Percentiles rank a stretch among this genome's conserved stretches.
These are phyloP conservation scores for Epinephelus fuscoguttatus DNA, from an alignment of 2,113 vertebrate genomes.

Conservation along the genomic window DNA sequence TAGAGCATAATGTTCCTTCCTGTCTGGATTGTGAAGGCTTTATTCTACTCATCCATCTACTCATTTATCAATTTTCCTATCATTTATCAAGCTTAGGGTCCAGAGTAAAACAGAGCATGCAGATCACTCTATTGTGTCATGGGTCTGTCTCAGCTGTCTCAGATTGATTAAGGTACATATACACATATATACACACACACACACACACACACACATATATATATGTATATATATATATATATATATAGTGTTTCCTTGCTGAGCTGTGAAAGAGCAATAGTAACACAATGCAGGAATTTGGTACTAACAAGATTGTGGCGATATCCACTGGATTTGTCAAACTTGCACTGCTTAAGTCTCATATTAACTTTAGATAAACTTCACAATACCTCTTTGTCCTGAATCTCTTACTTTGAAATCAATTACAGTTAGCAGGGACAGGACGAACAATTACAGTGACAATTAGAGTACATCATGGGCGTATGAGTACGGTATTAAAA, in stretches of 20 bases:
- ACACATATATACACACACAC: no score
- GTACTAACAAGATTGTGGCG: background rate
- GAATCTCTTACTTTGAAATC: background rate
- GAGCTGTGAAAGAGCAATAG: background rate
- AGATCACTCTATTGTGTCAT: background rate
- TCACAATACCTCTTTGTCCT: background rate
- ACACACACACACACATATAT: no score
- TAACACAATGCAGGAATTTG: background rate
- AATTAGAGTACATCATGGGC: background rate
- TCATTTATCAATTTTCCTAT: background rate
- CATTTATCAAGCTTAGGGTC: background rate
- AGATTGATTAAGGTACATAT: no score
- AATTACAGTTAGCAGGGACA: background rate
- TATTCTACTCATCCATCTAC: background rate
- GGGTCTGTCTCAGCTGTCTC: background rate
- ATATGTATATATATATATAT: no score
- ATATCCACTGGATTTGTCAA: constrained; percentile 12
- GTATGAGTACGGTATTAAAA: background rate
- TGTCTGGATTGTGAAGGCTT: background rate
- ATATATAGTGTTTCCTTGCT: background rate
- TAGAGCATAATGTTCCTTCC: background rate
- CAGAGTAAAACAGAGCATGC: background rate
- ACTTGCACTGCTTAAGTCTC: background rate
- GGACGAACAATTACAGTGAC: background rate
- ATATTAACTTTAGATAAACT: background rate